These are phyloP conservation scores for Chitala chitala DNA, from an alignment of 2,113 vertebrate species.

Conservation along the genomic window DNA sequence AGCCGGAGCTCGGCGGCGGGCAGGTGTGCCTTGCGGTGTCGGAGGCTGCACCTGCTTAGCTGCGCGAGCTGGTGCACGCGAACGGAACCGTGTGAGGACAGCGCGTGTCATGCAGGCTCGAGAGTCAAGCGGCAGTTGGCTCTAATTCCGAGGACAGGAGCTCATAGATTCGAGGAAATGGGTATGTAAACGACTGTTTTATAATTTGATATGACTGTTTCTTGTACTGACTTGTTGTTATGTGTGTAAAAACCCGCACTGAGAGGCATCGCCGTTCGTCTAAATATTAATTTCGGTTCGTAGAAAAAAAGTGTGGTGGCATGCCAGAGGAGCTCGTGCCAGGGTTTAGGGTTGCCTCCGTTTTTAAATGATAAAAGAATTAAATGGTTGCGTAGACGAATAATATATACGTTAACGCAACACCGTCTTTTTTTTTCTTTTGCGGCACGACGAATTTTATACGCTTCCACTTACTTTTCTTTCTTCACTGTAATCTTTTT, in stretches of 20 bases:
- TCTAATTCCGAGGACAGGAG: conserved; percentile 50
- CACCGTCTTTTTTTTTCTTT: background rate
- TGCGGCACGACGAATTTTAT: background rate
- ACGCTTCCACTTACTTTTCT: background rate
- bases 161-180: conserved; percentile 54
- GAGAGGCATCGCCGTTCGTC: background rate
- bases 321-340: background rate
- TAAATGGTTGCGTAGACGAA: background rate
- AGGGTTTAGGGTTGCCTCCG: background rate
- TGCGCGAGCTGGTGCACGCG: conserved; percentile 22
- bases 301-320: background rate
- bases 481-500: background rate
- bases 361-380: conserved; percentile 6
- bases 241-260: background rate
- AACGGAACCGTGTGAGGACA: conserved; percentile 42
- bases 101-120: conserved; percentile 54
- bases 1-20: conserved; percentile 23
- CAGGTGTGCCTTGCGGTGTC: conserved; percentile 26
- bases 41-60: background rate
- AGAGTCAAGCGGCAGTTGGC: conserved; percentile 42
- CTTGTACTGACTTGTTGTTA: background rate
- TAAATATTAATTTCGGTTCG: background rate
- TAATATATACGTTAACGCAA: background rate
- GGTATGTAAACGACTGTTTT: conserved; percentile 50
- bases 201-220: background rate